Conservation (phyloP, 2,113 vertebrate genomes). For the Triplophysa dalaica region DNA sequence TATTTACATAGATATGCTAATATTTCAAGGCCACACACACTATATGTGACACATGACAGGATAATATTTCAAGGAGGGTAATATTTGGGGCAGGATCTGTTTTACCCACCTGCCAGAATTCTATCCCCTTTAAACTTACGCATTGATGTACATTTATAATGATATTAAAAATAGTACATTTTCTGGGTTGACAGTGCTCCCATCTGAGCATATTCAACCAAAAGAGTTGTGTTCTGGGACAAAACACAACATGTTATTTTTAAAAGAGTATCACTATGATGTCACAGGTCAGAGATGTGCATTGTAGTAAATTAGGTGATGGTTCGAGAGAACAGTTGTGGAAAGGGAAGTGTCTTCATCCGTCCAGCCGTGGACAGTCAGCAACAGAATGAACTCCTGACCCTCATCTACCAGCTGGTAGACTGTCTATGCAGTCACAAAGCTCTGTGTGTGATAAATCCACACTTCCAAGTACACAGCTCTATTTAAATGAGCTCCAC, state of each 20-base stretch:
- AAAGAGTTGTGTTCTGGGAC: no score
- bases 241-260: not conserved
- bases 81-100: no score
- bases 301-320: not conserved
- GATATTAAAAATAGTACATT: no score
- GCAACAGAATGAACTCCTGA: slow-evolving; percentile 14
- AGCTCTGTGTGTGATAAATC: not conserved
- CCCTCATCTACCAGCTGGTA: not conserved
- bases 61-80: no score
- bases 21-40: no score
- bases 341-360: not conserved
- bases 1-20: no score
- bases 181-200: no score
- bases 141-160: no score
- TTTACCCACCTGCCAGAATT: no score
- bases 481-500: not conserved
- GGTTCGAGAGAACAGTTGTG: not conserved
- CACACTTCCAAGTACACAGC: not conserved
- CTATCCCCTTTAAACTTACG: no score
- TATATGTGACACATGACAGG: no score
- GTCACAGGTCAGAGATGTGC: not conserved
- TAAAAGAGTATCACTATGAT: not conserved
- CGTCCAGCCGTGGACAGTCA: not conserved
- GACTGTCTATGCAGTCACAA: not conserved
- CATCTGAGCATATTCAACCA: no score